Evolutionary conservation across 2,113 vertebrate species (phyloP), one percentile per base, ranked within the genome.

Genomic region (Oryzias curvinotus): DNA sequence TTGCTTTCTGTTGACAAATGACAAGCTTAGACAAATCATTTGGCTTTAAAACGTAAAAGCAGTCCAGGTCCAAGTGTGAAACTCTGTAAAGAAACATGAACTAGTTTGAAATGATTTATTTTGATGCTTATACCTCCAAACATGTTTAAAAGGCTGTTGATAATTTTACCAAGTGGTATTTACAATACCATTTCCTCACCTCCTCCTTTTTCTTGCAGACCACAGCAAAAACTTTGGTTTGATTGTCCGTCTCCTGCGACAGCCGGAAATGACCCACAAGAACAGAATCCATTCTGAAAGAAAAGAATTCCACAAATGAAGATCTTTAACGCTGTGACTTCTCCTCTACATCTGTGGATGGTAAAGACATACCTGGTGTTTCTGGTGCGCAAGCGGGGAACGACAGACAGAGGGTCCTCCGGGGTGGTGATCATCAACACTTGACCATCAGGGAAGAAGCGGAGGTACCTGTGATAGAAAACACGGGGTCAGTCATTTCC

Each of bases 161-260:
- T 18, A 19, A 18, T 48, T 45, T 16, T 16, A 16, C 5, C 2
- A 45, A 45, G 17, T 17, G 16, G 15, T 7, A 45, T 42, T 42
- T 10, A 16, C 44, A 47, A 5, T 5, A 14, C 7, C 14, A 0
- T 16, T 4, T 46, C 87, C 92, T 62, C 63, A 98, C 97, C 88
- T 98, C 96, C 67, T 98, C 96, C 78, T 95, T 98, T 83, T 92
- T 97, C 93, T 98, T 99, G 89, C 93, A 94, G 84, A 99, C 93
- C 63, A 98, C 95, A 90, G 95, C 95, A 93, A 94, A 98, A 88
- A 99, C 95, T 97, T 98, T 98, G 94, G 96, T 98, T 95, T 99
- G 95, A 95, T 97, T 98, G 93, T 98, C 96, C 23, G 92, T 95
- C 82, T 99, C 97, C 86, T 98, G 96, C 86, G 95, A 96, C 83